Evolutionary conservation across 2,888 invertebrate genomes (phyloP).

Genomic region (Eupeodes latifasciatus): DNA sequence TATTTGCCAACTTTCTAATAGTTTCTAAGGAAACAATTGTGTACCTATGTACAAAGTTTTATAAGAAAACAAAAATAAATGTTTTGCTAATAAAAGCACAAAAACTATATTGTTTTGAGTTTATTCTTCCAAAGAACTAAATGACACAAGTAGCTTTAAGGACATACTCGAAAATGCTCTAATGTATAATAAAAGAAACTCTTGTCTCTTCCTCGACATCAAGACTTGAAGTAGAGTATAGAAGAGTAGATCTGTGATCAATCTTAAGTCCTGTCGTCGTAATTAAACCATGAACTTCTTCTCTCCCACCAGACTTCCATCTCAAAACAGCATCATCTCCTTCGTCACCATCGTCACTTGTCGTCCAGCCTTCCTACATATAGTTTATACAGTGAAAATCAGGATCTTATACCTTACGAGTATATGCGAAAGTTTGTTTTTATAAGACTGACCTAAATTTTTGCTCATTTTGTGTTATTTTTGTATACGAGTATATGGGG

Average conservation of each 20-base stretch:
- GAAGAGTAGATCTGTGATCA: constrained; percentile 1
- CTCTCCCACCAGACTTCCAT: not conserved
- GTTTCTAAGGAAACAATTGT: constrained; percentile 3
- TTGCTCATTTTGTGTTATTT: not conserved
- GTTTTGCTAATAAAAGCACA: constrained; percentile 1
- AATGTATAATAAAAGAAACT: constrained; percentile 15
- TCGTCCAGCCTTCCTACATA: not conserved
- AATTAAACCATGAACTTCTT: constrained; percentile 36
- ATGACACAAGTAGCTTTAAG: not conserved
- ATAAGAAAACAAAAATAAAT: not conserved
- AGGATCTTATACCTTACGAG: not conserved
- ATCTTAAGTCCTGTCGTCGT: constrained; percentile 30
- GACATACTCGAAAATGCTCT: not conserved
- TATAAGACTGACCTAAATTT: constrained; percentile 4
- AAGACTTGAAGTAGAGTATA: not conserved
- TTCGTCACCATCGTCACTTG: too few relatives aligned
- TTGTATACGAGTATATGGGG: not conserved
- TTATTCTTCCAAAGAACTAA: not conserved
- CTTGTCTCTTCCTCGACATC: not conserved
- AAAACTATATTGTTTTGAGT: constrained; percentile 11
- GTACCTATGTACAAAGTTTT: too few relatives aligned
- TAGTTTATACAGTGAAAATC: not conserved
- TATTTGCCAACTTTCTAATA: not conserved
- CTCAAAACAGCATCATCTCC: too few relatives aligned
- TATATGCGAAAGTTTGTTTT: not conserved